Percentiles rank a stretch among this genome's conserved stretches.
phyloP scores from a whole-genome alignment of 2,113 vertebrate species.

The Thinocorus orbignyianus region DNA sequence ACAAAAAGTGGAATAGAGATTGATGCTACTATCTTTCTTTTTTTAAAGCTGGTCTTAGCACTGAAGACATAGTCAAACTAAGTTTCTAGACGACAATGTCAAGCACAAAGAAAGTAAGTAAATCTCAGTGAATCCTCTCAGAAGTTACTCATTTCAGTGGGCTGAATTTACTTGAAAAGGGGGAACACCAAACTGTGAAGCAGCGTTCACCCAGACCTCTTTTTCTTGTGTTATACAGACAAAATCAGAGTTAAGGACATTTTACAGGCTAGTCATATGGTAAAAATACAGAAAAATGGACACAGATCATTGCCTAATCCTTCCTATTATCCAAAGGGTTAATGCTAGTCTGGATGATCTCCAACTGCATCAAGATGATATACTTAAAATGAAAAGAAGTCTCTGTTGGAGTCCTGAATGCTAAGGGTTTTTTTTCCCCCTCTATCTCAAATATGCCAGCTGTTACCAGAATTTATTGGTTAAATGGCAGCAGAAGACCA shows the following conservation, averaged over 20 bases:
- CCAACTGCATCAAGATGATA: background rate
- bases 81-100: background rate
- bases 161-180: background rate
- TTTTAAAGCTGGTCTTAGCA: background rate
- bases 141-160: background rate
- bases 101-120: background rate
- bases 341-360: background rate
- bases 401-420: background rate
- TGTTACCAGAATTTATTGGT: conserved; percentile 34
- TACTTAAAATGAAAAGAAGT: conserved; percentile 14
- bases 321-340: background rate
- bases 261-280: background rate
- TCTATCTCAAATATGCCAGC: conserved; percentile 21
- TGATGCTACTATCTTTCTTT: background rate
- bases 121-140: background rate
- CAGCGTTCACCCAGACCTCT: background rate
- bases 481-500: conserved; percentile 12
- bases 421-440: background rate
- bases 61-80: background rate
- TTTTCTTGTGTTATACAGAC: background rate
- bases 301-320: background rate
- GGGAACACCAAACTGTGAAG: background rate
- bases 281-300: background rate
- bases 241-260: background rate
- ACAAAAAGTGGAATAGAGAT: background rate